These are phyloP conservation scores for Neoniphon sammara DNA, from an alignment of 2,797 vertebrate genomes.

Conservation along the genomic window DNA sequence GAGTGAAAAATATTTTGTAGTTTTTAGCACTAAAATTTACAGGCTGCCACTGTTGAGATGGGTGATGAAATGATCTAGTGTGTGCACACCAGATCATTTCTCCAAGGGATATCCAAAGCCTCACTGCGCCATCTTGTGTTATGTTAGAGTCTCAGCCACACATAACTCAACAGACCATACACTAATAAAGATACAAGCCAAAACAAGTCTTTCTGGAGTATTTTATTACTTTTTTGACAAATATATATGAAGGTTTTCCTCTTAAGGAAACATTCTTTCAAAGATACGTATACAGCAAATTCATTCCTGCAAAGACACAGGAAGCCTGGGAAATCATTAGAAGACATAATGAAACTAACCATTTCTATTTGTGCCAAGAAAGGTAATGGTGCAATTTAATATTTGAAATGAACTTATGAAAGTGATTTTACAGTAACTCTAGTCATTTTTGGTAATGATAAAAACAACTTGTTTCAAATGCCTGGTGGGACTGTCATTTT, in stretches of 20 bases:
- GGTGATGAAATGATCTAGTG: no score
- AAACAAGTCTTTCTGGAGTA: constrained; percentile 72
- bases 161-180: not conserved
- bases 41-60: no score
- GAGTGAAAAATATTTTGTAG: no score
- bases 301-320: constrained; percentile 79
- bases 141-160: not conserved
- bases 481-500: constrained; percentile 77
- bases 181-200: constrained; percentile 1
- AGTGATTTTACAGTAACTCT: constrained; percentile 61
- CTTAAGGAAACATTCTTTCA: constrained; percentile 82
- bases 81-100: not conserved
- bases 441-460: constrained; percentile 61
- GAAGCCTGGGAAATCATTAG: constrained; percentile 78
- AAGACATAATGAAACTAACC: constrained; percentile 73
- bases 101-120: not conserved
- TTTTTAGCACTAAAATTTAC: no score
- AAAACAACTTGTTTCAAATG: constrained; percentile 67
- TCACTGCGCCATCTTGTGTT: constrained; percentile 76
- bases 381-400: constrained; percentile 73
- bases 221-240: constrained; percentile 88
- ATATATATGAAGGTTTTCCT: constrained; percentile 87
- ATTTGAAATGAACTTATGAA: constrained; percentile 69
- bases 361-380: constrained; percentile 79
- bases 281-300: constrained; percentile 86